Evolutionary conservation across 2,797 vertebrate species (phyloP).

Genomic region (Eptatretus atami): DNA sequence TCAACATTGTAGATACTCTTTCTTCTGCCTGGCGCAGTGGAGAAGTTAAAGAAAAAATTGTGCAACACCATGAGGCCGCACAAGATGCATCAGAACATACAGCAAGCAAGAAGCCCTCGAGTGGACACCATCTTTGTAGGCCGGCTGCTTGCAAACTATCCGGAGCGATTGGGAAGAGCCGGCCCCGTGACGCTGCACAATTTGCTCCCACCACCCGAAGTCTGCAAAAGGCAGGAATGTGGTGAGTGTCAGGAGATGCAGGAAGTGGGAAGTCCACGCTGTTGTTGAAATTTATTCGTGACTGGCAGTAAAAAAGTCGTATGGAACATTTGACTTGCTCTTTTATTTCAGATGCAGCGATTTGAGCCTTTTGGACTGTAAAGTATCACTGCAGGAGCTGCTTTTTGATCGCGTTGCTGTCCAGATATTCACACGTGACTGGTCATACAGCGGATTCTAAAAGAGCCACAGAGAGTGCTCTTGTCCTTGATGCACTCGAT

Average conservation of each 20-base stretch:
- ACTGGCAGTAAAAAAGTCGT: slow-evolving; percentile 21
- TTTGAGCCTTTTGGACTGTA: slow-evolving; percentile 20
- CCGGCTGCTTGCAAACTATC: background rate
- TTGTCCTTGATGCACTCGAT: slow-evolving; percentile 49
- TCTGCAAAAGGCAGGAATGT: slow-evolving; percentile 16
- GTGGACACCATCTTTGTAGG: background rate
- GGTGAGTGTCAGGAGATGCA: slow-evolving; percentile 29
- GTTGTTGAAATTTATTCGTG: slow-evolving; percentile 28
- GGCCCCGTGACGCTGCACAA: background rate
- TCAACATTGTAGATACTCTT: too few species aligned
- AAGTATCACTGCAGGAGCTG: slow-evolving; percentile 23
- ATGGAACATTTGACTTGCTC: slow-evolving; percentile 24
- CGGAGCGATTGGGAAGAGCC: too few species aligned
- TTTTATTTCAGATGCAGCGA: slow-evolving; percentile 47
- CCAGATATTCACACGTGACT: slow-evolving; percentile 23
- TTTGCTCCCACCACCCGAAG: background rate
- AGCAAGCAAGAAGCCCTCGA: background rate
- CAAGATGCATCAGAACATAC: background rate
- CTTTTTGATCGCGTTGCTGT: slow-evolving; percentile 47
- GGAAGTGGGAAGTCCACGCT: slow-evolving; percentile 45
- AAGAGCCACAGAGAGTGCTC: slow-evolving; percentile 27
- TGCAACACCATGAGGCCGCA: background rate
- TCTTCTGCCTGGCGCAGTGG: background rate
- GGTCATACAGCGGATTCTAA: slow-evolving; percentile 33
- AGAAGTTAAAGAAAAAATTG: background rate